Evolutionary conservation across 2,888 invertebrate species (phyloP).

Genomic region (Melanargia galathea): DNA sequence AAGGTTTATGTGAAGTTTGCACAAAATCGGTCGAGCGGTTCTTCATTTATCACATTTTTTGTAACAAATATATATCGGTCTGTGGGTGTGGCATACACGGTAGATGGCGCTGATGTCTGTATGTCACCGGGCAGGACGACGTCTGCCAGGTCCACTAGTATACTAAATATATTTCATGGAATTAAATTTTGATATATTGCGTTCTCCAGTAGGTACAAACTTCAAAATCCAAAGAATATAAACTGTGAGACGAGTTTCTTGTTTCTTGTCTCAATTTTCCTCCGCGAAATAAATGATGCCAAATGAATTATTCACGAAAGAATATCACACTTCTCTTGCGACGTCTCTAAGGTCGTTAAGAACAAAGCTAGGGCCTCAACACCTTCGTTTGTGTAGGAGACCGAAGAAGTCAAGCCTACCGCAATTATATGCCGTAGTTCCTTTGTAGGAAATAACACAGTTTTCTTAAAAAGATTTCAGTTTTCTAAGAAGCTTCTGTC

Average conservation of each 20-base stretch:
- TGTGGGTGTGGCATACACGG: too few species aligned
- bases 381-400: slow-evolving; percentile 20
- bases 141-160: too few species aligned
- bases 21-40: too few species aligned
- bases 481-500: slow-evolving; percentile 1
- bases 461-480: slow-evolving; percentile 2
- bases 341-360: not conserved
- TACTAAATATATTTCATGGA: too few species aligned
- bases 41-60: too few species aligned
- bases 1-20: too few species aligned
- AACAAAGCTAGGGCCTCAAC: slow-evolving; percentile 29
- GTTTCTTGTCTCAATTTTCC: not conserved
- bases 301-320: slow-evolving; percentile 25
- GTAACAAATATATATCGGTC: too few species aligned
- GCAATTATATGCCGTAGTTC: slow-evolving; percentile 10
- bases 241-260: not conserved
- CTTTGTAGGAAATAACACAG: slow-evolving; percentile 12
- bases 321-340: slow-evolving; percentile 12
- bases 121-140: too few species aligned
- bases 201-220: not conserved
- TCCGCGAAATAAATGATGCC: slow-evolving; percentile 5
- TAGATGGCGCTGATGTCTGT: too few species aligned
- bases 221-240: not conserved
- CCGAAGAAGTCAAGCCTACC: slow-evolving; percentile 3
- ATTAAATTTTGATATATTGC: not conserved